phyloP scores from a whole-genome alignment of 2,888 invertebrate species.

The Athripsodes cinereus region DNA sequence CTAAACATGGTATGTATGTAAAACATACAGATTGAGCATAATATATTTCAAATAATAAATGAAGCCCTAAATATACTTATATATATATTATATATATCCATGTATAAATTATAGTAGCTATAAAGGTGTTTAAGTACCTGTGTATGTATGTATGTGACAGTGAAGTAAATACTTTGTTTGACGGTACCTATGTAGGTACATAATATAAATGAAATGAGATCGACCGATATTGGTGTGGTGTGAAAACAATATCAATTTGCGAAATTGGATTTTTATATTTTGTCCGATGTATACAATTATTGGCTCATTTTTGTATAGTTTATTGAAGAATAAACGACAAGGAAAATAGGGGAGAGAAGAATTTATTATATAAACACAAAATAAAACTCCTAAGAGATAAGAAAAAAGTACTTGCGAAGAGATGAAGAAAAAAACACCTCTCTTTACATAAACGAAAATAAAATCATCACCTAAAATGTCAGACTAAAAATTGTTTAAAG shows the following conservation, averaged over 20 bases:
- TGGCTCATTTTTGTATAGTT: background rate
- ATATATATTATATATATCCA: too few species aligned
- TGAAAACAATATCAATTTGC: background rate
- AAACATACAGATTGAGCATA: too few species aligned
- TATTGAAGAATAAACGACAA: background rate
- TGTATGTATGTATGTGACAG: too few species aligned
- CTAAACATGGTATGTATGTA: too few species aligned
- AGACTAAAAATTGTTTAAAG: too few species aligned
- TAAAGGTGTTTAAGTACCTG: too few species aligned
- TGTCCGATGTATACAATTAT: constrained; percentile 2
- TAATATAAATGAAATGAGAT: background rate
- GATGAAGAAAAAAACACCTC: background rate
- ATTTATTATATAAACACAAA: background rate
- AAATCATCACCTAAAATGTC: too few species aligned
- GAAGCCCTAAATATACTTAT: too few species aligned
- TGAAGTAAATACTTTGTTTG: too few species aligned
- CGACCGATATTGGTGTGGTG: background rate
- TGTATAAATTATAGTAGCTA: too few species aligned
- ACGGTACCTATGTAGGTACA: background rate
- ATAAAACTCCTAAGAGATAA: background rate
- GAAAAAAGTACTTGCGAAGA: background rate
- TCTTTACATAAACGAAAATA: too few species aligned
- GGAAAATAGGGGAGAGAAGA: background rate
- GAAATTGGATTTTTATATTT: constrained; percentile 1
- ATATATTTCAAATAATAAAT: too few species aligned